Evolutionary conservation across 2,888 invertebrate species (phyloP).

Genomic region (Drosophila antonietae): DNA sequence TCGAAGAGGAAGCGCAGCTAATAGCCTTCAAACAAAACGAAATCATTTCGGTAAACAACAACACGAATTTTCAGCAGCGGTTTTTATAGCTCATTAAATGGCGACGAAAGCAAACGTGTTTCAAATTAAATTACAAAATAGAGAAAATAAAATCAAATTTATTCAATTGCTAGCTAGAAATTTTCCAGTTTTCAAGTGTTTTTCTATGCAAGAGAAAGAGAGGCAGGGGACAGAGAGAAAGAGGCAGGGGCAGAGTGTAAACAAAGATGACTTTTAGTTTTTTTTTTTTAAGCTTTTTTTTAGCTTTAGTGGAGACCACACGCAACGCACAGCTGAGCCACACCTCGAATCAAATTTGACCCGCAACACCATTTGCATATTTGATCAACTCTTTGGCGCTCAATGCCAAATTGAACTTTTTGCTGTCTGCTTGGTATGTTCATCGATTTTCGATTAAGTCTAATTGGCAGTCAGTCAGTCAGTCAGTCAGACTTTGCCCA

Average conservation of each 20-base stretch:
- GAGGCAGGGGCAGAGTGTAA: constrained; percentile 25
- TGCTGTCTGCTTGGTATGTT: constrained; percentile 14
- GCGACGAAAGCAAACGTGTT: constrained; percentile 50
- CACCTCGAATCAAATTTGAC: constrained; percentile 31
- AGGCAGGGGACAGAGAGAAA: no score
- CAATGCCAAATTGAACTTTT: constrained; percentile 33
- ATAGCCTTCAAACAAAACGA: constrained; percentile 39
- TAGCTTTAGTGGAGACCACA: constrained; percentile 19
- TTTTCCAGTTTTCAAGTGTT: constrained; percentile 39
- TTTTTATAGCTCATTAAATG: constrained; percentile 59
- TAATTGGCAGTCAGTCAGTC: constrained; percentile 53
- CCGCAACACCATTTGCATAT: constrained; percentile 51
- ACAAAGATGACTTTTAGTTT: constrained; percentile 63
- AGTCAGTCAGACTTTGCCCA: neutral
- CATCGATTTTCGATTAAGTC: constrained; percentile 59
- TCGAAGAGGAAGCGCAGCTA: constrained; percentile 30
- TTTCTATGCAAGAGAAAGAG: neutral
- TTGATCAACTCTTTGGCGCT: constrained; percentile 41
- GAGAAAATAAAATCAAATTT: constrained; percentile 16
- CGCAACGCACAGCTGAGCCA: constrained; percentile 35
- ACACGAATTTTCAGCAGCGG: constrained; percentile 48
- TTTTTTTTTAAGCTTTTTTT: constrained; percentile 18
- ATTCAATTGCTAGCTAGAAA: constrained; percentile 13
- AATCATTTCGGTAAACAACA: constrained; percentile 30
- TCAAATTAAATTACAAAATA: constrained; percentile 63